Evolutionary conservation across 2,797 vertebrate species (phyloP), one percentile per base, ranked within the genome.

Genomic region (Ctenochaetus hawaiiensis): DNA sequence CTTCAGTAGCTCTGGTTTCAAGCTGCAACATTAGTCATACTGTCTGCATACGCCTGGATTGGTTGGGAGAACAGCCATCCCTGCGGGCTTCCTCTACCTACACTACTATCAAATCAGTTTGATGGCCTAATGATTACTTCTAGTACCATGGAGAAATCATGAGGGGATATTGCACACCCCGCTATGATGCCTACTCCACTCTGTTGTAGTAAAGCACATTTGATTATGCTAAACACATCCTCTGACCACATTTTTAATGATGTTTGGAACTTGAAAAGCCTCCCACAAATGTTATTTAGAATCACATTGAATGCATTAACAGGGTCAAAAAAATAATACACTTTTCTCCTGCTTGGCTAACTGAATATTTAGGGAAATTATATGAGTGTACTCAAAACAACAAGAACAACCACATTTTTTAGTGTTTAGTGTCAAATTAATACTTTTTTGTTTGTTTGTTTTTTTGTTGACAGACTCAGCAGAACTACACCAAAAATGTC

Each of bases 191-290:
- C 45, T 49, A 56, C 60, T 57, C 48, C 44, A 60, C 64, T 64
- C 34, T 48, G 39, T 39, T 77, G 65, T 49, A 43, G 23, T 76
- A 45, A 73, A 68, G 53, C 70, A 63, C 9, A 81, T 83, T 63
- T 67, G 37, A 75, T 79, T 73, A 77, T 70, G 70, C 59, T 30
- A 17, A 83, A 83, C 57, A 74, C n/a, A 67, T 78, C 66, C 23
- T 57, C 62, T 49, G 66, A 76, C 67, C 20, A 73, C 20, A 17
- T 52, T 65, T 66, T 66, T 73, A 76, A 75, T 67, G 26, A 63
- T 80, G 51, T 65, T 73, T 66, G 22, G 18, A 68, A 52, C 62
- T 66, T 45, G 16, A 78, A 70, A 77, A 72, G 43, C 61, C 49
- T 81, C 52, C n/a, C 26, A 12, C 67, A 65, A 43, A 76, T 70